phyloP scores from a whole-genome alignment of 2,113 vertebrate genomes.

The Rhagologus leucostigma region DNA sequence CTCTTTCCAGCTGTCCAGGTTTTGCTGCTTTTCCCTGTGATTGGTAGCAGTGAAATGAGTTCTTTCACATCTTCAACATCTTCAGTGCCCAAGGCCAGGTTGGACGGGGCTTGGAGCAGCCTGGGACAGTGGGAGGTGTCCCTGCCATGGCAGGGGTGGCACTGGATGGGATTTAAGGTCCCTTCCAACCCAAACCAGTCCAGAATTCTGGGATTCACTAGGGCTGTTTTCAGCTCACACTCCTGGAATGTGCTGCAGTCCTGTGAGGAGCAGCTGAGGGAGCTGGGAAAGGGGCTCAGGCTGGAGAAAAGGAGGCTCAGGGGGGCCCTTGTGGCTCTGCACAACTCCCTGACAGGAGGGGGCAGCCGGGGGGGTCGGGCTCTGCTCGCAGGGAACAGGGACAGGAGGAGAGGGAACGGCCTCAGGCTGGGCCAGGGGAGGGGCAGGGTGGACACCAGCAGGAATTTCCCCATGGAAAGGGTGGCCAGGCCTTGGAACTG shows the following conservation, averaged over 20 bases:
- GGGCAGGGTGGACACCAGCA: neutral
- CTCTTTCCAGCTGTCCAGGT: neutral
- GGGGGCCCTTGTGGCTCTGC: neutral
- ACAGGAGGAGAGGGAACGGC: neutral
- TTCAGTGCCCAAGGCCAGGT: accelerated
- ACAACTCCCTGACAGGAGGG: neutral
- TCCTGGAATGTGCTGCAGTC: neutral
- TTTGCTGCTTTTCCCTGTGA: neutral
- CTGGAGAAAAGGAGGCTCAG: neutral
- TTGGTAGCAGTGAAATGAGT: accelerated
- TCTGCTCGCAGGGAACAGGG: neutral
- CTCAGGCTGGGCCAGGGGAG: neutral
- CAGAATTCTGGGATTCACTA: neutral
- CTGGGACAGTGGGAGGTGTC: neutral
- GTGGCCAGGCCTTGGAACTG: neutral
- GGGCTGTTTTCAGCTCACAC: neutral
- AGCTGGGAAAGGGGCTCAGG: neutral
- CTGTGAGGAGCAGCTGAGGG: neutral
- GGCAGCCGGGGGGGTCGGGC: neutral
- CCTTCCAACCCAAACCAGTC: neutral
- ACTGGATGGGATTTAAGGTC: neutral
- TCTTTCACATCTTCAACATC: neutral
- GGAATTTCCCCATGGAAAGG: neutral
- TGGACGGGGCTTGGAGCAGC: neutral
- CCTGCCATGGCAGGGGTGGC: neutral